Conservation (phyloP, 2,113 vertebrate genomes). For the Corydoras maculifer region DNA sequence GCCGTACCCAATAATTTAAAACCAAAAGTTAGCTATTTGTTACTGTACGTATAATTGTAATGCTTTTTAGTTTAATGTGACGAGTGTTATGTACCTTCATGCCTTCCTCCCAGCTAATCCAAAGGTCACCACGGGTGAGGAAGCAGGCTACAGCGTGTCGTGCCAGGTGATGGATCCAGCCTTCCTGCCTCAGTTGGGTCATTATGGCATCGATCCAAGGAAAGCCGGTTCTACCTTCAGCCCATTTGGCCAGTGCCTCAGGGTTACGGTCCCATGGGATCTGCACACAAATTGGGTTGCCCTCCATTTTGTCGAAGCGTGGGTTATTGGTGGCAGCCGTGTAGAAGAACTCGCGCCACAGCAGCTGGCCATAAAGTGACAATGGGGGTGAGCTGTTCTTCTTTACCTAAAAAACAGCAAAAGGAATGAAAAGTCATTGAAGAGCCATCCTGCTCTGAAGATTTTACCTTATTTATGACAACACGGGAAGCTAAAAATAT, state of each 20-base stretch:
- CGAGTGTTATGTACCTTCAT: slow-evolving; percentile 76
- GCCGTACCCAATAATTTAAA: too few species aligned
- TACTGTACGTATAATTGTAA: too few species aligned
- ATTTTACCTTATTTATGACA: background rate
- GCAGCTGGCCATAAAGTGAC: slow-evolving; percentile 92
- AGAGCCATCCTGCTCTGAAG: background rate
- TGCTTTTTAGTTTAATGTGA: too few species aligned
- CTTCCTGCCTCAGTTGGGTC: slow-evolving; percentile 93
- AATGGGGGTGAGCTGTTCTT: slow-evolving; percentile 96
- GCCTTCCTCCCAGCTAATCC: slow-evolving; percentile 99
- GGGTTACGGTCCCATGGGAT: slow-evolving; percentile 97
- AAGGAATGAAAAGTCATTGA: background rate
- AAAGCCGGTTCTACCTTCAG: slow-evolving; percentile 90
- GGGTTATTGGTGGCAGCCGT: slow-evolving; percentile 94
- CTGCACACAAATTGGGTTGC: slow-evolving; percentile 96
- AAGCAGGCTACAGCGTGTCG: slow-evolving; percentile 93
- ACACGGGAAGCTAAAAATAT: too few species aligned
- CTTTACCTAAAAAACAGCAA: slow-evolving; percentile 74
- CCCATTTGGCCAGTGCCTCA: slow-evolving; percentile 96
- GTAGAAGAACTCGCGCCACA: slow-evolving; percentile 99
- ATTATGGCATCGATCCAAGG: slow-evolving; percentile 98
- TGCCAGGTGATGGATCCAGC: slow-evolving; percentile 98
- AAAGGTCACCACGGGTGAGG: slow-evolving; percentile 90
- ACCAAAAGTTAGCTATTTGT: too few species aligned
- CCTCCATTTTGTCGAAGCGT: slow-evolving; percentile 98